Evolutionary conservation across 2,888 invertebrate species (phyloP).

Genomic region (Branchipolynoe longqiensis): DNA sequence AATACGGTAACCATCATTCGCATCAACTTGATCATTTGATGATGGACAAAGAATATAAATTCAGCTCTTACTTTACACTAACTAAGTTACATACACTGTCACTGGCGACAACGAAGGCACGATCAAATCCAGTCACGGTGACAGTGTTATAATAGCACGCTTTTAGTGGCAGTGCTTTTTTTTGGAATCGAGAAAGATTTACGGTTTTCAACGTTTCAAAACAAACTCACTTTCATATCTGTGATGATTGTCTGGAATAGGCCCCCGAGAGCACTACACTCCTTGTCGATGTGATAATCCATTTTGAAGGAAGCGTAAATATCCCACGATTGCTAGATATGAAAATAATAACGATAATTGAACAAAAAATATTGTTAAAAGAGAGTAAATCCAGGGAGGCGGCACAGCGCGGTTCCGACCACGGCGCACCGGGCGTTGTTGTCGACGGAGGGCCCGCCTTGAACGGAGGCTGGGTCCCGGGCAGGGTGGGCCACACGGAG

Average conservation of each 20-base stretch:
- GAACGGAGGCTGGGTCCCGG: background rate
- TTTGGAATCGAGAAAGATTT: too few relatives aligned
- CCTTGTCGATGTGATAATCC: slow-evolving; percentile 77
- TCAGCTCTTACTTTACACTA: too few relatives aligned
- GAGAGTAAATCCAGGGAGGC: slow-evolving; percentile 43
- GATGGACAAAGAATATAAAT: too few relatives aligned
- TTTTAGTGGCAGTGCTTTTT: background rate
- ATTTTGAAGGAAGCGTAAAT: slow-evolving; percentile 64
- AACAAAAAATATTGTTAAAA: background rate
- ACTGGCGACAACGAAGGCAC: too few relatives aligned
- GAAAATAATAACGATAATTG: too few relatives aligned
- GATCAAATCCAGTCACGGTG: too few relatives aligned
- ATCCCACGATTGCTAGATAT: slow-evolving; percentile 31
- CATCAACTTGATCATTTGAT: too few relatives aligned
- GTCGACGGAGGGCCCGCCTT: background rate
- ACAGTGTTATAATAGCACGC: background rate
- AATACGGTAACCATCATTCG: too few relatives aligned
- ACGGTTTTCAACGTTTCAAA: too few relatives aligned
- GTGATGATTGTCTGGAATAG: slow-evolving; percentile 96
- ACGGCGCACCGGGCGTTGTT: background rate
- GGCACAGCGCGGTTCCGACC: background rate
- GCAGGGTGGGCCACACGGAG: slow-evolving; percentile 1
- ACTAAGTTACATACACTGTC: too few relatives aligned
- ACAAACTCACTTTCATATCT: slow-evolving; percentile 93
- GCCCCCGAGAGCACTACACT: slow-evolving; percentile 89